Percentiles rank a stretch among this genome's conserved stretches.
Conservation (phyloP, 2,888 invertebrate genomes). For the Nasonovia ribisnigri region DNA sequence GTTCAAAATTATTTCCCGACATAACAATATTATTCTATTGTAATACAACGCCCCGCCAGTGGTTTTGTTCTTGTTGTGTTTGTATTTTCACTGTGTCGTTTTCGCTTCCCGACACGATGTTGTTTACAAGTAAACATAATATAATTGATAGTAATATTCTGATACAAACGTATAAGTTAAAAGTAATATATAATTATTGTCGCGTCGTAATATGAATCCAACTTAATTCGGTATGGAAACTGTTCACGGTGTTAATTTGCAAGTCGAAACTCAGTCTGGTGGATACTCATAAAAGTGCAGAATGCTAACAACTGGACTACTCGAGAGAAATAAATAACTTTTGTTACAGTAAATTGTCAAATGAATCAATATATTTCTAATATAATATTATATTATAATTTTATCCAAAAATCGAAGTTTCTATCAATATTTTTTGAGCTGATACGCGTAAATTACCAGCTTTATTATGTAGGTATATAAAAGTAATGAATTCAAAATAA, state of each 20-base stretch:
- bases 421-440: background rate
- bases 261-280: background rate
- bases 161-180: background rate
- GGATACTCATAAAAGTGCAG: background rate
- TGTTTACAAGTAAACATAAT: background rate
- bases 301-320: background rate
- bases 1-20: background rate
- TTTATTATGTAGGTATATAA: background rate
- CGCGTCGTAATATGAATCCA: background rate
- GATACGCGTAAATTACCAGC: background rate
- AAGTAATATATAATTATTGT: no score
- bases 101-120: background rate
- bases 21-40: background rate
- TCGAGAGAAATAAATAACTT: background rate
- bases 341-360: background rate
- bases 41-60: background rate
- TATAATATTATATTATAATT: background rate
- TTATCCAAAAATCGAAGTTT: background rate
- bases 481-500: background rate
- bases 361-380: background rate
- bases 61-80: background rate
- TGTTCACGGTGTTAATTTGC: background rate
- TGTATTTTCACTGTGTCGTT: background rate
- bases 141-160: background rate
- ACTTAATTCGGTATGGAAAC: background rate